Evolutionary conservation across 2,888 invertebrate species (phyloP), one percentile per base, ranked within the genome.

Genomic region (Vesta saturnalis): DNA sequence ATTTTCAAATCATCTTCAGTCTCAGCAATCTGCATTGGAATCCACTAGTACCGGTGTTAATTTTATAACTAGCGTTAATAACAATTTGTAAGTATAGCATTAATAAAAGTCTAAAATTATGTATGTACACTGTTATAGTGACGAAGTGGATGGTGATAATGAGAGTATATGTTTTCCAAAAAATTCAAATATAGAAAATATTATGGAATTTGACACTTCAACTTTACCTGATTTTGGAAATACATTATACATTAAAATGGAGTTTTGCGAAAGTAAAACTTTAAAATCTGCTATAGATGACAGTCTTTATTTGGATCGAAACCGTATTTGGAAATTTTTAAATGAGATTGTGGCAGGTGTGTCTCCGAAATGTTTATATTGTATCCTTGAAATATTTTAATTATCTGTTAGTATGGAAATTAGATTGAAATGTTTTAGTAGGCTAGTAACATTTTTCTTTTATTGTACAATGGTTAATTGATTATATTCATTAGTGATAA

Each of bases 211-310:
- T n/a, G n/a, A n/a, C n/a, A n/a, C n/a, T n/a, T n/a, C n/a, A n/a
- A n/a, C n/a, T n/a, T n/a, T n/a, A n/a, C n/a, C n/a, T n/a, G n/a
- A n/a, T n/a, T n/a, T n/a, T n/a, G n/a, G 49, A 49, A 18, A 18
- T 1, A 14, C 55, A 10, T 69, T 97, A 85, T 97, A 95, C 80
- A 94, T 94, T 75, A 95, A 99, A 86, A 99, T 99, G 99, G 99
- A 99, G 85, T 98, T 96, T 83, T 99, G 99, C 83, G 98, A 98
- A 81, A 97, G 96, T 79, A 94, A 94, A 77, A 99, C 99, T 0
- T 84, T 97, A 22, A 87, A 91, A 77, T 93, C 91, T 71, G 95
- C 95, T 1, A 97, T 98, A 69, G 89, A 89, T 68, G 91, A 91
- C 16, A 15, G 43, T 8, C 82, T 96, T 30, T 91, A 89, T 80